phyloP scores from a whole-genome alignment of 2,888 invertebrate genomes.

The Cerceris rybyensis region DNA sequence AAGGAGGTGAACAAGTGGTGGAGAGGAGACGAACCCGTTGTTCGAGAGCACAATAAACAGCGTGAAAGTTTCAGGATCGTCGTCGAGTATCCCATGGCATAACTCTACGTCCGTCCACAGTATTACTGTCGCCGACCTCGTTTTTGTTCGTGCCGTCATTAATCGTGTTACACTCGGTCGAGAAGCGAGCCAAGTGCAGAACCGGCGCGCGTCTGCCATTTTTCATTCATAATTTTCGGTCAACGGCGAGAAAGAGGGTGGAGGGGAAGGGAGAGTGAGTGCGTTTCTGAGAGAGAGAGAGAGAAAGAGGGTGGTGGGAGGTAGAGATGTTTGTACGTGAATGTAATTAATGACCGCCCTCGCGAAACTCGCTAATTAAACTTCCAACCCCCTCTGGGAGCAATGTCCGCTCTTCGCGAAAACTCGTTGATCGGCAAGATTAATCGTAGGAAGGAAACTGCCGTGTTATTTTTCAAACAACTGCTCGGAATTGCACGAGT shows the following conservation, averaged over 20 bases:
- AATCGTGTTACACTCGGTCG: conserved; percentile 25
- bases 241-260: neutral
- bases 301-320: neutral
- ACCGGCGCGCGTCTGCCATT: neutral
- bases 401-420: neutral
- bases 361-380: conserved; percentile 4
- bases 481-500: too few relatives aligned
- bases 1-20: neutral
- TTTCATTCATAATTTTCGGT: conserved; percentile 33
- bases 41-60: conserved; percentile 40
- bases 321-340: neutral
- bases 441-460: neutral
- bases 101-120: conserved; percentile 1
- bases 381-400: neutral
- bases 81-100: conserved; percentile 9
- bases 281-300: neutral
- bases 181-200: conserved; percentile 2
- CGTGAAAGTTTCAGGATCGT: conserved; percentile 34
- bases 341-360: conserved; percentile 1
- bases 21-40: conserved; percentile 29
- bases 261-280: neutral
- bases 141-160: conserved; percentile 22
- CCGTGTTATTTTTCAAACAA: neutral
- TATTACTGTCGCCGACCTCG: conserved; percentile 32
- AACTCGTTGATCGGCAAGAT: conserved; percentile 2